A percentile compares a stretch with the other conserved stretches of the same genome.
Conservation (phyloP, 2,113 vertebrate genomes). For the Phyllopteryx taeniolatus region DNA sequence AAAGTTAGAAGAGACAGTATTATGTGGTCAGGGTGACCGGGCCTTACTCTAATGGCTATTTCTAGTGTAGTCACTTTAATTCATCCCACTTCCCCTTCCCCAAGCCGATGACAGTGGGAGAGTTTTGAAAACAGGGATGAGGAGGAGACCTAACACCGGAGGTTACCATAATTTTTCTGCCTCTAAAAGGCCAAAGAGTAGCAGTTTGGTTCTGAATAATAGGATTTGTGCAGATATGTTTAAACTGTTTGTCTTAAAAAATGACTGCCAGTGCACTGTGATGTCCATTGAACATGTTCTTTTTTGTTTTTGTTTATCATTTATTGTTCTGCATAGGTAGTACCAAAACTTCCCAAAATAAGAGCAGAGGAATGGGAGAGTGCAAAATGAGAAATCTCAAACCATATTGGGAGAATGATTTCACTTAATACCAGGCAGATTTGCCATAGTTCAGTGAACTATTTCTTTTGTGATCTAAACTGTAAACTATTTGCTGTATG, state of each 20-base stretch:
- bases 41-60: neutral
- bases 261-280: conserved; percentile 69
- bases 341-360: neutral
- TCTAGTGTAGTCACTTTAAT: neutral
- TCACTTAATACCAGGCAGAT: neutral
- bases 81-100: conserved; percentile 6
- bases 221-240: conserved; percentile 6
- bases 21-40: conserved; percentile 18
- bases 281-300: conserved; percentile 39
- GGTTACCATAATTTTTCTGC: conserved; percentile 1
- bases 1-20: conserved; percentile 51
- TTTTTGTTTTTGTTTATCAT: conserved; percentile 5
- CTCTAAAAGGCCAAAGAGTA: conserved; percentile 54
- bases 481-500: conserved; percentile 19
- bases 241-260: conserved; percentile 56
- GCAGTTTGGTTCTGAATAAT: neutral
- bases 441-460: conserved; percentile 17
- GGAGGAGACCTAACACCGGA: neutral
- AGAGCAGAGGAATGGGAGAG: neutral
- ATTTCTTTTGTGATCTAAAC: conserved; percentile 5
- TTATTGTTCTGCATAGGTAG: neutral
- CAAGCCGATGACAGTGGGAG: neutral
- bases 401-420: conserved; percentile 2
- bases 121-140: neutral
- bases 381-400: neutral